phyloP scores from a whole-genome alignment of 2,888 invertebrate genomes.

The Drosophila bunnanda region DNA sequence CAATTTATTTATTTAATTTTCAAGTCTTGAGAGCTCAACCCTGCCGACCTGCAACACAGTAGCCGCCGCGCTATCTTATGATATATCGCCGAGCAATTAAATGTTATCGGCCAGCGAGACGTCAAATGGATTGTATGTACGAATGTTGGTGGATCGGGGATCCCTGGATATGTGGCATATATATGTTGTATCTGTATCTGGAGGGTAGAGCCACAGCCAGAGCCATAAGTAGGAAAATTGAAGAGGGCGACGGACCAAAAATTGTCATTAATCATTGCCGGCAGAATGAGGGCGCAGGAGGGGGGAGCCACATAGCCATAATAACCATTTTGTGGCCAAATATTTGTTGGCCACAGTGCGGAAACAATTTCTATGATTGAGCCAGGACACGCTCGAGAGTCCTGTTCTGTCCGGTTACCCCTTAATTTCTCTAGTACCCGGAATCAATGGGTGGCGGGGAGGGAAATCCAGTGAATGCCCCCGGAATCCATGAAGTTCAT shows the following conservation, averaged over 20 bases:
- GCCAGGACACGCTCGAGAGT: slow-evolving; percentile 24
- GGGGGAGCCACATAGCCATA: slow-evolving; percentile 52
- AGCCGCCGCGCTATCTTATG: slow-evolving; percentile 62
- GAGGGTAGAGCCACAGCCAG: neutral
- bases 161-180: slow-evolving; percentile 5
- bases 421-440: neutral
- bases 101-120: slow-evolving; percentile 72
- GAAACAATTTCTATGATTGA: slow-evolving; percentile 49
- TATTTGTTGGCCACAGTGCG: slow-evolving; percentile 61
- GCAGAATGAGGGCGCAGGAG: neutral
- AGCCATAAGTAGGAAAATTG: slow-evolving; percentile 34
- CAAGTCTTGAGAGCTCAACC: slow-evolving; percentile 53
- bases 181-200: neutral
- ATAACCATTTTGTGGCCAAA: slow-evolving; percentile 75
- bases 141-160: slow-evolving; percentile 1
- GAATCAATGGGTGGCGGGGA: neutral
- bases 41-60: slow-evolving; percentile 2
- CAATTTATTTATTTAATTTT: slow-evolving; percentile 58
- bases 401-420: neutral
- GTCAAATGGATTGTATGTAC: slow-evolving; percentile 40
- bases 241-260: slow-evolving; percentile 51
- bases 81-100: slow-evolving; percentile 77
- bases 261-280: slow-evolving; percentile 72
- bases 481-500: slow-evolving; percentile 41
- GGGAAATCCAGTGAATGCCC: too few relatives aligned